Evolutionary conservation across 2,113 vertebrate genomes (phyloP).

Genomic region (Phaethornis superciliosus): DNA sequence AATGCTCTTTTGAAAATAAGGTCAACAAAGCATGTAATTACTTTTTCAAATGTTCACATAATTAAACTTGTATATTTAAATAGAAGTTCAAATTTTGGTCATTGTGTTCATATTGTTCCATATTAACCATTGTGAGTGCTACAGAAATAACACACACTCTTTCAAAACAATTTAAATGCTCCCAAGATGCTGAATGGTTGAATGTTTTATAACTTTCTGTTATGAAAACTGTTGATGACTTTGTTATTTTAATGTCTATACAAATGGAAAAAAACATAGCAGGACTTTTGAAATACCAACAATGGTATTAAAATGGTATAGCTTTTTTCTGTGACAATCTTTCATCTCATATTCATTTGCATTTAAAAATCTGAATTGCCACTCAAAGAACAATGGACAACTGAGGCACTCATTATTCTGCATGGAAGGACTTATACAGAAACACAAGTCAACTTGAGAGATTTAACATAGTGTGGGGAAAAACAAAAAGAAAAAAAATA

Average conservation of each 20-base stretch:
- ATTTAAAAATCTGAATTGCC: neutral
- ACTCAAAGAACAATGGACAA: neutral
- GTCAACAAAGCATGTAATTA: slow-evolving; percentile 5
- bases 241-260: neutral
- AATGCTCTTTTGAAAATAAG: neutral
- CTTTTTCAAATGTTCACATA: slow-evolving; percentile 1
- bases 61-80: neutral
- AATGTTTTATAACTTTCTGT: neutral
- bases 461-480: neutral
- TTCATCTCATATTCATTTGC: neutral
- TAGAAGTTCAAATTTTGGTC: neutral
- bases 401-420: neutral
- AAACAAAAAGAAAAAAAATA: neutral
- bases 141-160: neutral
- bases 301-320: neutral
- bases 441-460: neutral
- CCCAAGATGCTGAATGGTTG: neutral
- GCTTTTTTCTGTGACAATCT: neutral
- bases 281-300: neutral
- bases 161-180: neutral
- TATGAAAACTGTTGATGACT: neutral
- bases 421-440: neutral
- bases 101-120: neutral
- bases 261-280: neutral
- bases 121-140: neutral